Evolutionary conservation across 1,140 invertebrate species (phyloP), one percentile per base, ranked within the genome.

Genomic region (Zaprionus kolodkinae): DNA sequence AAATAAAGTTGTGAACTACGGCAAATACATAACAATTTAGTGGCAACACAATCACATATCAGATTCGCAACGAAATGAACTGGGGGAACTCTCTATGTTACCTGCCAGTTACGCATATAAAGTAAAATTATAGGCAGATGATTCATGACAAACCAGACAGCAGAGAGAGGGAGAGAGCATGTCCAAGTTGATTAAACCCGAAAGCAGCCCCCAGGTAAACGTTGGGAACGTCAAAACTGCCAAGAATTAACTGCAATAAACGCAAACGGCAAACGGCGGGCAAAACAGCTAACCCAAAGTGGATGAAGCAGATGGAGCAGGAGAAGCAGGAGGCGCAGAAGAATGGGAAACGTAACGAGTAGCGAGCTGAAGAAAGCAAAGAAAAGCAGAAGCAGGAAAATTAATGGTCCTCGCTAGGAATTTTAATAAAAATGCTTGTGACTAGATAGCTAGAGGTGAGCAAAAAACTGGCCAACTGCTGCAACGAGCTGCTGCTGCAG

Each of bases 401-500:
- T 89, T 89, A 89, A 89, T 89, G 85, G 85, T 89, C 48, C 78
- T 74, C 62, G 70, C 75, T 85, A 85, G 86, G 85, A 89, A 89
- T 89, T 89, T 89, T 89, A 89, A 89, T 89, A 89, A 89, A 89
- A 89, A 89, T 89, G 72, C 85, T 89, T 89, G 81, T 71, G 72
- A 89, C 84, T 76, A 84, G 81, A 89, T 79, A 64, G 74, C 74
- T 70, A 70, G 78, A 88, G 85, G 81, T 89, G 78, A 74, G 64
- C 62, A 77, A 89, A 89, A 88, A 88, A 85, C 74, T 78, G 81
- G 70, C 77, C 85, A 88, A 82, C 83, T 81, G 75, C 74, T 76
- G 78, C 35, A 13, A 45, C 61, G 55, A 57, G 36, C 40, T 59
- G 30, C 15, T 36, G 48, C 64, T 35, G 2, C 15, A 30, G 48